Evolutionary conservation across 2,113 vertebrate species (phyloP), one percentile per base, ranked within the genome.

Genomic region (Xenopus borealis): DNA sequence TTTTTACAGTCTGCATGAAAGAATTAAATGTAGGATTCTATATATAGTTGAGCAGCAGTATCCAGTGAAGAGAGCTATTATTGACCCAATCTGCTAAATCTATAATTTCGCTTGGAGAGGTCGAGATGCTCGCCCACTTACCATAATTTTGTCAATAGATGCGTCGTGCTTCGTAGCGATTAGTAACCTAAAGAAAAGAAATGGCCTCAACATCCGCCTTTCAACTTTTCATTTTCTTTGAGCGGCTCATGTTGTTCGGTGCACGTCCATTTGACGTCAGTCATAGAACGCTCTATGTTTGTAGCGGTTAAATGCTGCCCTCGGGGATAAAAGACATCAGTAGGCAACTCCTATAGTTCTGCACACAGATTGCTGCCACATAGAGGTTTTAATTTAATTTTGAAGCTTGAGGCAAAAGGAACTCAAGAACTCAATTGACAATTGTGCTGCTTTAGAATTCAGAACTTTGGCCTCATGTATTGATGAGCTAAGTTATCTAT

Each of bases 81-180:
- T 69, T 18, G 73, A 69, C 68, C 58, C 19, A 12, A 19, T 45
- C 58, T 23, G 45, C 44, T 59, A 76, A 76, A 59, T 63, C 73
- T 69, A 52, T 76, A 33, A 75, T 69, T 75, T 75, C n/a, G 33
- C 66, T 69, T 55, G 67, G 59, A 69, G 66, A 50, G 66, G n/a
- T 58, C 59, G 23, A 12, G 66, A 16, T 46, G 45, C 5, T 69
- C 46, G 46, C 46, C 65, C 72, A 67, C 65, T 68, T 62, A 55
- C 59, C 66, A 45, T 69, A 13, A 63, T 69, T 53, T 45, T 14
- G 59, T 69, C 66, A 69, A 27, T 69, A 63, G 66, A 53, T 30
- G 10, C 16, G 44, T 63, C 4, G 23, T 19, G 12, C 40, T 47
- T 10, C 8, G 19, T 71, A 59, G 69, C 33, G 33, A 19, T 71